These are phyloP conservation scores for Galerucella pusilla DNA, from an alignment of 2,888 invertebrate genomes.

Conservation along the genomic window DNA sequence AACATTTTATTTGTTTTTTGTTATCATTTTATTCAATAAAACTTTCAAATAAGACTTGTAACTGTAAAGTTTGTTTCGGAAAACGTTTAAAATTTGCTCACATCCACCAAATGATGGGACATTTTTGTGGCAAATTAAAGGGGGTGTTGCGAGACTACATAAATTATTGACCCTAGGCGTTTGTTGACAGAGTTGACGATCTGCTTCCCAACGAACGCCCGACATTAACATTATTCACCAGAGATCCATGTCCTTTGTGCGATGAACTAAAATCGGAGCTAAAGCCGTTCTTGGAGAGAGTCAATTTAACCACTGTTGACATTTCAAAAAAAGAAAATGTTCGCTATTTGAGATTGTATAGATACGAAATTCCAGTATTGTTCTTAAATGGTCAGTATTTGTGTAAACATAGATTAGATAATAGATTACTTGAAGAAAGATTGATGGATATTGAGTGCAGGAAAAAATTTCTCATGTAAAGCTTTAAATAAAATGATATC, in stretches of 20 bases:
- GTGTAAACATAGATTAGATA: conserved; percentile 79
- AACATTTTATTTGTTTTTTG: no score
- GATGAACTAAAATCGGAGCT: conserved; percentile 80
- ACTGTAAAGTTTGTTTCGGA: no score
- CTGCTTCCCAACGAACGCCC: conserved; percentile 66
- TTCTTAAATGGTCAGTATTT: conserved; percentile 86
- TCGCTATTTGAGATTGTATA: conserved; percentile 78
- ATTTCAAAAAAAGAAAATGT: conserved; percentile 80
- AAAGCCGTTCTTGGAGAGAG: conserved; percentile 69
- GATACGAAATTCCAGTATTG: conserved; percentile 88
- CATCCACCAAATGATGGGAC: no score
- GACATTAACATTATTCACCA: conserved; percentile 82
- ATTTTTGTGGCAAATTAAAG: neutral
- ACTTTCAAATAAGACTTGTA: no score
- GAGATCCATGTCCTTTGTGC: conserved; percentile 84
- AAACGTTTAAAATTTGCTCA: no score
- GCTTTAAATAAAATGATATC: neutral
- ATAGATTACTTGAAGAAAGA: conserved; percentile 64
- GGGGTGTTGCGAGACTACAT: neutral
- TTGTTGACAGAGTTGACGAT: conserved; percentile 65
- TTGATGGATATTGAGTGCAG: conserved; percentile 43
- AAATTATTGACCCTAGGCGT: neutral
- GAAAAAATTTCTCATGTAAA: neutral
- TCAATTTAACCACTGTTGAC: conserved; percentile 78
- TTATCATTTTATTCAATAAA: no score